Evolutionary conservation across 2,113 vertebrate species (phyloP).

Genomic region (Tyto alba): DNA sequence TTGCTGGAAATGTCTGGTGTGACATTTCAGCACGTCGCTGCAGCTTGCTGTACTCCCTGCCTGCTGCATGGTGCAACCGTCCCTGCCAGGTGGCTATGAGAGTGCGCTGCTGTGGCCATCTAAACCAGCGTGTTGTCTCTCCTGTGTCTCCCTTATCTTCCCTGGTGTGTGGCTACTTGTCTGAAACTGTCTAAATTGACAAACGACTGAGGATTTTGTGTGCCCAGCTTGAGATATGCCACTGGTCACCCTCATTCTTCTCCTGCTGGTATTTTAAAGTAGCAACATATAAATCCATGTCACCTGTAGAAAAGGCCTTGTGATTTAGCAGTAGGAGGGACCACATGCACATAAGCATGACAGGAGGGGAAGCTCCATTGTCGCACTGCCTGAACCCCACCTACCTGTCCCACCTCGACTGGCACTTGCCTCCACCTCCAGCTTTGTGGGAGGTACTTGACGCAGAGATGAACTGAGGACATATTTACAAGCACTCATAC

Average conservation of each 20-base stretch:
- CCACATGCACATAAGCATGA: fast-evolving
- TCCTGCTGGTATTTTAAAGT: neutral
- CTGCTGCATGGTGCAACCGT: neutral
- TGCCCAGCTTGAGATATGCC: neutral
- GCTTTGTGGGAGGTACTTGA: neutral
- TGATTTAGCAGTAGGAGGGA: neutral
- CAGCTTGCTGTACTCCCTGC: neutral
- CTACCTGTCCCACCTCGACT: neutral
- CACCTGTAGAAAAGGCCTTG: neutral
- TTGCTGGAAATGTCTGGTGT: neutral
- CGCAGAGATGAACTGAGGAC: neutral
- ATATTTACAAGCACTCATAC: neutral
- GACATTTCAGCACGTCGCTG: neutral
- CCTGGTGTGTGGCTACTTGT: neutral
- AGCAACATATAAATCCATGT: neutral
- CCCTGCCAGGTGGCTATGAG: fast-evolving
- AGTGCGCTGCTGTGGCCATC: neutral
- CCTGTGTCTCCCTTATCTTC: neutral
- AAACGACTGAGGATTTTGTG: neutral
- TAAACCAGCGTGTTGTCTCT: neutral
- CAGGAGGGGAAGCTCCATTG: neutral
- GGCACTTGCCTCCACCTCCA: neutral
- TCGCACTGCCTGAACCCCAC: fast-evolving
- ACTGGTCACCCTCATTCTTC: neutral
- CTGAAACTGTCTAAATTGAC: neutral